Conservation (phyloP, 2,888 invertebrate species). For the Cheilosia vulpina region DNA sequence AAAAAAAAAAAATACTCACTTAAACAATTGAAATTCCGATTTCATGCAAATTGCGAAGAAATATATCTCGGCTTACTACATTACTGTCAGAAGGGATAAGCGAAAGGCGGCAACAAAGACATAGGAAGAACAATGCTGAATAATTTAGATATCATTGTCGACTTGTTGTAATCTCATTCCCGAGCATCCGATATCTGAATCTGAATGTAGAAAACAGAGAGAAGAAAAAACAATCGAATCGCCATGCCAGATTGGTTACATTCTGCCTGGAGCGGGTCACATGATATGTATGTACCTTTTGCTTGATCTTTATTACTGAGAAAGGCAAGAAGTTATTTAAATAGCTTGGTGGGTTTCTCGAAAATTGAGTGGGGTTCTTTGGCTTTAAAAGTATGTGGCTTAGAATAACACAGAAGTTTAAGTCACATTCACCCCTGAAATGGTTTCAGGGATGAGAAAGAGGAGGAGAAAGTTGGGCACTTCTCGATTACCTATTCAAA, state of each 20-base stretch:
- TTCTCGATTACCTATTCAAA: too few species aligned
- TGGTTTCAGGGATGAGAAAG: too few species aligned
- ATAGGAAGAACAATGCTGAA: conserved; percentile 26
- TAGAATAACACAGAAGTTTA: too few species aligned
- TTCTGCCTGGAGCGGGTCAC: not conserved
- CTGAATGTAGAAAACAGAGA: conserved; percentile 1
- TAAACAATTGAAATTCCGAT: conserved; percentile 70
- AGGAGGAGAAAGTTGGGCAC: too few species aligned
- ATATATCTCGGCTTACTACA: conserved; percentile 30
- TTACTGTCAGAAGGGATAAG: conserved; percentile 59
- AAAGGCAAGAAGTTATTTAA: too few species aligned
- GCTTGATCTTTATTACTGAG: too few species aligned
- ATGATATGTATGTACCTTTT: not conserved
- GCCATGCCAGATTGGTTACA: not conserved
- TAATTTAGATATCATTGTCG: conserved; percentile 61
- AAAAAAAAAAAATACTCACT: conserved; percentile 21
- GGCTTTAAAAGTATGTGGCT: too few species aligned
- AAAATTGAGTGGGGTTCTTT: too few species aligned
- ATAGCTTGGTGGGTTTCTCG: too few species aligned
- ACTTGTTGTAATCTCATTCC: conserved; percentile 33
- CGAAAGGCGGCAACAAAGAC: conserved; percentile 18
- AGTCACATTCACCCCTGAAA: too few species aligned
- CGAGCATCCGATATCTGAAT: conserved; percentile 21
- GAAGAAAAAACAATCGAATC: not conserved
- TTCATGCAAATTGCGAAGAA: conserved; percentile 61